Evolutionary conservation across 2,113 vertebrate genomes (phyloP), one percentile per base, ranked within the genome.

Genomic region (Pelusios castaneus): DNA sequence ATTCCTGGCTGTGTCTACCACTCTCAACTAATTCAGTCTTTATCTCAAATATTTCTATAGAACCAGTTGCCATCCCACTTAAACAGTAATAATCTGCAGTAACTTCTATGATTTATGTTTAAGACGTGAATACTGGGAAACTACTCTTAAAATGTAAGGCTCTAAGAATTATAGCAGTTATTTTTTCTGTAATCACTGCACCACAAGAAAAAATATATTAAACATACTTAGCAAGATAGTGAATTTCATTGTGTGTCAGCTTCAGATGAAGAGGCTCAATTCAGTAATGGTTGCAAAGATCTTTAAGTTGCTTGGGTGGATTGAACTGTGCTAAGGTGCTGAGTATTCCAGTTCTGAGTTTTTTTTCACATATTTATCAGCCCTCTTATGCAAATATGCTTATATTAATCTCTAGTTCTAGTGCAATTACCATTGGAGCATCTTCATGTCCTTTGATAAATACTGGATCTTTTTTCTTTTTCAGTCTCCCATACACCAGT

Each of bases 401-500:
- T 14, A 45, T 27, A 29, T 29, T 13, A 14, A 43, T 45, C 10
- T 76, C 21, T 45, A 43, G 7, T 45, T 43, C 12, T 43, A 25
- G 13, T 45, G 43, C 25, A 45, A 11, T 29, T 45, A 45, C 73
- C 25, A 75, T 8, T 76, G 41, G 27, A 27, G 22, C 25, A 45
- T 14, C 25, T 27, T 45, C 43, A 34, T 52, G 49, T n/a, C 82
- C 24, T 84, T 22, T 34, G 10, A 25, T 77, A 80, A 86, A 81
- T 54, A 52, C 52, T 52, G 75, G 58, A 47, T 92, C 45, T 87
- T 76, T 92, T 55, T 96, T 52, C 81, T 58, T 95, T 92, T 89
- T n/a, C 96, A 99, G 99, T 97, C 97, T 99, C 96, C 98, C 98
- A 1, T 98, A 99, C n/a, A 99, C 99, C 63, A 99, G 99, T 97